These are phyloP conservation scores for Cariama cristata DNA, from an alignment of 2,113 vertebrate genomes.

Conservation along the genomic window DNA sequence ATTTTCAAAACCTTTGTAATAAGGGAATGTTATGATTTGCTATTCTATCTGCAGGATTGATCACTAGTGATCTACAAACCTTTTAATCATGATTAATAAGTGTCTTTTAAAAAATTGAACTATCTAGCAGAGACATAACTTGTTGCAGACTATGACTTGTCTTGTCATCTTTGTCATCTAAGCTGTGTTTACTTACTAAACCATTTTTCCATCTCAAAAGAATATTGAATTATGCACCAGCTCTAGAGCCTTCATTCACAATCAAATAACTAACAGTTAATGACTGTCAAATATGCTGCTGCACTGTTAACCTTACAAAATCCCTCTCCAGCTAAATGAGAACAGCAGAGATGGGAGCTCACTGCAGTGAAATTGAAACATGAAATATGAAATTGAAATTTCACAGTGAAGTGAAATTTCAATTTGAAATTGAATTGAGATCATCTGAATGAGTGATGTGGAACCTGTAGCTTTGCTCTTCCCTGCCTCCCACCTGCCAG, in stretches of 20 bases:
- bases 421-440: neutral
- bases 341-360: neutral
- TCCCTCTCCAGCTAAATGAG: neutral
- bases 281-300: neutral
- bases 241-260: neutral
- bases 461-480: neutral
- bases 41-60: neutral
- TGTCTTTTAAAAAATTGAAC: neutral
- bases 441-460: neutral
- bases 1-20: neutral
- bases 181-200: neutral
- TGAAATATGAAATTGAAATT: too few species aligned
- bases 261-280: neutral
- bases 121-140: neutral
- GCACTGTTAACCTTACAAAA: neutral
- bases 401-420: too few species aligned
- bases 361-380: neutral
- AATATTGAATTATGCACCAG: neutral
- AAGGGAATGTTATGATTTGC: neutral
- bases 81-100: neutral
- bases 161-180: neutral
- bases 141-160: neutral
- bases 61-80: neutral
- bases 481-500: neutral
- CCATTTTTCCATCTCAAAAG: neutral